These are phyloP conservation scores for Gymnosoma rotundatum DNA, from an alignment of 2,888 invertebrate species.

Conservation along the genomic window DNA sequence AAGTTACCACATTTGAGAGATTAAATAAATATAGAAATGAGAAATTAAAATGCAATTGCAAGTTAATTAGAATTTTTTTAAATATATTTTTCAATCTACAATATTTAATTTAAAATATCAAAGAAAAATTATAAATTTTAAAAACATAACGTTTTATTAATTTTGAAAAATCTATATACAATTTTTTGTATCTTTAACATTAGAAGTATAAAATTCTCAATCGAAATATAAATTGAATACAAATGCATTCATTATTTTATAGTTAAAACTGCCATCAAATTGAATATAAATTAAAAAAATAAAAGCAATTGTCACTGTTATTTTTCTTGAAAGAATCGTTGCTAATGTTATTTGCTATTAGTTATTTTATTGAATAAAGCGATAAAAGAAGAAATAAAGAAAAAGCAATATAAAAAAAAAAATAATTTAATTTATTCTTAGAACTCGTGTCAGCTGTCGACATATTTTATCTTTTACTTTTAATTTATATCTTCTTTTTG, in stretches of 20 bases:
- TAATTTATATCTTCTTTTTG: constrained; percentile 9
- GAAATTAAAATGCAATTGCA: too few species aligned
- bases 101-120: too few species aligned
- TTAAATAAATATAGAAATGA: too few species aligned
- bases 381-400: not conserved
- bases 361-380: constrained; percentile 1
- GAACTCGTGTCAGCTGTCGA: constrained; percentile 70
- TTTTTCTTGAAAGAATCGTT: not conserved
- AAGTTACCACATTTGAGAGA: too few species aligned
- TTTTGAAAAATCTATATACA: too few species aligned
- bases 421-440: constrained; percentile 69
- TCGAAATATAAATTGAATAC: not conserved
- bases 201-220: not conserved
- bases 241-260: not conserved
- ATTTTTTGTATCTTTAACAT: too few species aligned
- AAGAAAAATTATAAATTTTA: too few species aligned
- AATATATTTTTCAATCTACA: too few species aligned
- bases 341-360: constrained; percentile 10
- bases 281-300: not conserved
- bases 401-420: not conserved
- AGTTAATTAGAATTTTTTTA: too few species aligned
- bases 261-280: not conserved
- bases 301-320: constrained; percentile 19
- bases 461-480: constrained; percentile 33
- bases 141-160: too few species aligned